Conservation (phyloP, 2,113 vertebrate species). For the Oxyura jamaicensis region DNA sequence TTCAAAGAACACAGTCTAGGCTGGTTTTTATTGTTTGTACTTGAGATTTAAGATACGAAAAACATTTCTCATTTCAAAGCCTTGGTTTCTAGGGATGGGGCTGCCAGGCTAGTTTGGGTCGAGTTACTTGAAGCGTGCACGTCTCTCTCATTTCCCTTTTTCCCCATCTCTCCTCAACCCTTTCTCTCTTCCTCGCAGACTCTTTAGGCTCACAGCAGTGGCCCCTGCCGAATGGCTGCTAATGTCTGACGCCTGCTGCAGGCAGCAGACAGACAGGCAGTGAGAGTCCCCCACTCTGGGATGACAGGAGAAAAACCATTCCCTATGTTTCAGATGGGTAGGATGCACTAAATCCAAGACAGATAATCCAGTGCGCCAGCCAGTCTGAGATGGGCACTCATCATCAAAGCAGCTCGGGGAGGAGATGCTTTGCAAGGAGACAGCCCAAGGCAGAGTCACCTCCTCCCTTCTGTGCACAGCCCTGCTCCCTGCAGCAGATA, state of each 20-base stretch:
- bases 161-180: not conserved
- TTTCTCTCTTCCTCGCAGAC: not conserved
- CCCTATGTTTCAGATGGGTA: conserved; percentile 21
- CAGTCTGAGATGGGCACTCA: conserved; percentile 12
- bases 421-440: not conserved
- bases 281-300: accelerated
- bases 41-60: conserved; percentile 78
- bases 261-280: conserved; percentile 41
- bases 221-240: conserved; percentile 26
- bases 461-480: not conserved
- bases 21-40: conserved; percentile 77
- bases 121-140: conserved; percentile 19
- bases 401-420: not conserved
- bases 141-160: conserved; percentile 23
- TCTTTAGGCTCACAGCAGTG: conserved; percentile 38
- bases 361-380: conserved; percentile 25
- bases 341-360: not conserved
- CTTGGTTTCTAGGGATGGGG: conserved; percentile 80
- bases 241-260: conserved; percentile 40
- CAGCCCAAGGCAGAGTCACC: not conserved
- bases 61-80: conserved; percentile 81
- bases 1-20: conserved; percentile 64
- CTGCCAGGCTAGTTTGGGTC: conserved; percentile 57
- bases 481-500: not conserved
- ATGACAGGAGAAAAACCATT: conserved; percentile 10